A percentile compares a stretch with the other conserved stretches of the same genome.
phyloP scores from a whole-genome alignment of 1,140 invertebrate genomes.

The Drosophila sturtevanti region DNA sequence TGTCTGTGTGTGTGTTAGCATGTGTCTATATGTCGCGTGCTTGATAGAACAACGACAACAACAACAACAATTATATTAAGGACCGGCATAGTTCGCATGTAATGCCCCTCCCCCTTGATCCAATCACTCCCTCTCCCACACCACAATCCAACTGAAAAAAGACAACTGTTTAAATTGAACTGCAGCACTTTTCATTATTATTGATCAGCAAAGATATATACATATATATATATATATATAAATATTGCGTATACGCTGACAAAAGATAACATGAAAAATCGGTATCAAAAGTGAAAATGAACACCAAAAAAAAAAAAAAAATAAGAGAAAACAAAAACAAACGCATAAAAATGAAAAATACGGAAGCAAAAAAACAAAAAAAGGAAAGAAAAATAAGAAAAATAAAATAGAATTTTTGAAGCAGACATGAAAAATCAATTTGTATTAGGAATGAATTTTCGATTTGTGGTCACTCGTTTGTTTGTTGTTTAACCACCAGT shows the following conservation, averaged over 20 bases:
- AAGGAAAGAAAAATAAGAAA: constrained; percentile 38
- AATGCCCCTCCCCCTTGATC: constrained; percentile 6
- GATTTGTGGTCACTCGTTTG: constrained; percentile 47
- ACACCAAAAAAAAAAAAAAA: constrained; percentile 21
- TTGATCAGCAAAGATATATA: not conserved
- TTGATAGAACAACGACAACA: constrained; percentile 30
- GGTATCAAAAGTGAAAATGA: constrained; percentile 27
- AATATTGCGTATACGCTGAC: constrained; percentile 51
- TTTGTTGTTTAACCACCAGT: constrained; percentile 37
- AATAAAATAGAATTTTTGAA: not conserved
- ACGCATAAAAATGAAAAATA: constrained; percentile 20
- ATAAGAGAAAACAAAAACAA: constrained; percentile 13
- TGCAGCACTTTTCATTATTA: constrained; percentile 52
- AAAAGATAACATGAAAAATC: constrained; percentile 49
- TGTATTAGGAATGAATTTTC: constrained; percentile 77
- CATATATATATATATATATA: not conserved
- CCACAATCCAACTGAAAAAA: constrained; percentile 13
- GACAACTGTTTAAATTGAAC: constrained; percentile 78
- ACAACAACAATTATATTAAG: not conserved
- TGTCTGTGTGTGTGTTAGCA: constrained; percentile 10
- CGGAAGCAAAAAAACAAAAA: constrained; percentile 25
- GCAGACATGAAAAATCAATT: constrained; percentile 62
- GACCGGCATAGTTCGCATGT: not conserved
- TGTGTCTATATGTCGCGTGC: constrained; percentile 54
- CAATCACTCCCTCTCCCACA: constrained; percentile 1